Conservation (phyloP, 2,797 vertebrate species). For the Acrossocheilus fasciatus region DNA sequence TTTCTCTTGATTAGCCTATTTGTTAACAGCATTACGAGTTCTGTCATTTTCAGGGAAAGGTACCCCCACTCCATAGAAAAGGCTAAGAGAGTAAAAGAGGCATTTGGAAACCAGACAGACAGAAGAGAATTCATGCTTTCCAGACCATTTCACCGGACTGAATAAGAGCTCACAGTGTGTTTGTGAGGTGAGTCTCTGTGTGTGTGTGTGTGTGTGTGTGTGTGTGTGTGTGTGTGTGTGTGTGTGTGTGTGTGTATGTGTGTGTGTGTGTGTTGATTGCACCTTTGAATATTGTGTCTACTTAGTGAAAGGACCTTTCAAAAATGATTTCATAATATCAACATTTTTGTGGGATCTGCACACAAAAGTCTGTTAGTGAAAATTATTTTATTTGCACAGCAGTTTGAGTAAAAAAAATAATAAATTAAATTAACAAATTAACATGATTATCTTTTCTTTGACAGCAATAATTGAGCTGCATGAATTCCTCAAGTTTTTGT, state of each 20-base stretch:
- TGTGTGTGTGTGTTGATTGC: neutral
- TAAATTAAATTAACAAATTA: neutral
- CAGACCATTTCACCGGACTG: neutral
- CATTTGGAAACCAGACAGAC: conserved; percentile 13
- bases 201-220: neutral
- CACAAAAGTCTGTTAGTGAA: neutral
- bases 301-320: neutral
- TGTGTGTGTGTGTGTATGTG: neutral
- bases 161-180: conserved; percentile 15
- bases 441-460: neutral
- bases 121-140: conserved; percentile 33
- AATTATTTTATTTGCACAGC: neutral
- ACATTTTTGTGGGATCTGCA: neutral
- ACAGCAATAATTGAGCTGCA: neutral
- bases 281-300: conserved; percentile 6
- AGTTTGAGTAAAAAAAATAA: neutral
- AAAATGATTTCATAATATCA: neutral
- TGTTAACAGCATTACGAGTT: conserved; percentile 33
- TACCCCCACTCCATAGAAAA: conserved; percentile 9
- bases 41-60: conserved; percentile 33
- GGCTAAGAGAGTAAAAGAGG: conserved; percentile 14
- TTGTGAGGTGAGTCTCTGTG: neutral
- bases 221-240: neutral
- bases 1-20: conserved; percentile 44
- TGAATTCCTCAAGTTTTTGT: neutral